Evolutionary conservation across 2,797 vertebrate species (phyloP), one percentile per base, ranked within the genome.

Genomic region (Microctenopoma steveboyesi): DNA sequence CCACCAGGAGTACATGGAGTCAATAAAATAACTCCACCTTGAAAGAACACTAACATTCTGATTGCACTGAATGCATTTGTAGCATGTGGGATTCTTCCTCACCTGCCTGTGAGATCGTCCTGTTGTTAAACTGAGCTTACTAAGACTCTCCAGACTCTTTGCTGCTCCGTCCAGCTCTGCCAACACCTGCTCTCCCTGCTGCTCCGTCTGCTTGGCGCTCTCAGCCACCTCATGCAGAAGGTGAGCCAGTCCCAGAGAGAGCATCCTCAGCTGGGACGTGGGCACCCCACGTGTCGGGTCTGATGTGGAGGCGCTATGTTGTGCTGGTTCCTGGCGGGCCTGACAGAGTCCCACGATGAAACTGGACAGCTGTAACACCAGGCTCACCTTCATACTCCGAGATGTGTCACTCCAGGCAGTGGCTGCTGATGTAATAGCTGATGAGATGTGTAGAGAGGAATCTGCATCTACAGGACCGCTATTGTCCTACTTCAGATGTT

Each of bases 91-190:
- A n/a, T 27, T 59, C 13, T 13, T 43, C 37, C 79, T 85, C 55
- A 88, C 85, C 87, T 78, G 82, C 46, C 58, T 83, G 56, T 77
- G 76, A n/a, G 51, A 73, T 47, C 78, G 65, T 57, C 78, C 69
- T 3, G 76, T 25, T 58, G 76, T 53, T 1, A 53, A 12, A 22
- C 16, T 68, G 57, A 78, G 73, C 73, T 80, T 76, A 0, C 1
- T 52, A 11, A 87, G 56, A 7, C 50, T 39, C 58, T 87, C 82
- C 73, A 88, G 65, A 15, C 27, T 56, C 66, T 47, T 64, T 2
- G 28, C 35, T n/a, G 59, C 58, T 5, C 37, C 9, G 0, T 70
- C 66, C 71, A 91, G 66, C 59, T 83, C 80, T 7, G 33, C 48
- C 2, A 9, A 61, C 72, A 72, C 60, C 72, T 62, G 63, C 28